These are phyloP conservation scores for Myathropa florea DNA, from an alignment of 2,888 invertebrate species.

Conservation along the genomic window DNA sequence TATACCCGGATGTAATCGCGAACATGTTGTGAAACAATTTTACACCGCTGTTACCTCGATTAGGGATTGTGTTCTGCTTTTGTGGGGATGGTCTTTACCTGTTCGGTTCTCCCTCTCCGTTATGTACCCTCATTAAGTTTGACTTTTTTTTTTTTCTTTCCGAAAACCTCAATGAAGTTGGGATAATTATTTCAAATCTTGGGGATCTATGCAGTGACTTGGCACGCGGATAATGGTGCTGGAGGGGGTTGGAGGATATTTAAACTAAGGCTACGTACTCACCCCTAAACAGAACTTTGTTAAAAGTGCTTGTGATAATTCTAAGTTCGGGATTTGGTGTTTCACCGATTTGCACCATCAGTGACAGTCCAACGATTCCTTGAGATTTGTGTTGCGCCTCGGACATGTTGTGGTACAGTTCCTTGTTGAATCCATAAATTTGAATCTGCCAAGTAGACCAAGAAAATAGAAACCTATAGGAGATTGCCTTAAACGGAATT, in stretches of 20 bases:
- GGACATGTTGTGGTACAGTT: constrained; percentile 97
- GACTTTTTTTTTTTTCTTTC: not conserved
- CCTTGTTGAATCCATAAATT: constrained; percentile 97
- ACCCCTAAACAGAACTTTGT: constrained; percentile 93
- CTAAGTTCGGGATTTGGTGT: constrained; percentile 92
- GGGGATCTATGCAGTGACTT: not conserved
- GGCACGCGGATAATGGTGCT: too few relatives aligned
- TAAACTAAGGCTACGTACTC: constrained; percentile 77
- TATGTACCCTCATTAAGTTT: constrained; percentile 35
- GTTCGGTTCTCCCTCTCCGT: not conserved
- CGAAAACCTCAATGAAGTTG: not conserved
- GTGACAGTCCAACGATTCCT: constrained; percentile 95
- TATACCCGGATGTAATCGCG: constrained; percentile 62
- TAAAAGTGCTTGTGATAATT: constrained; percentile 93
- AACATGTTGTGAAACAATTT: constrained; percentile 72
- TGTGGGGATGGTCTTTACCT: not conserved
- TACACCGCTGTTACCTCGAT: constrained; percentile 72
- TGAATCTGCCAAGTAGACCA: constrained; percentile 88
- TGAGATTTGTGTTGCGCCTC: constrained; percentile 98
- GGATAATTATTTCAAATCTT: constrained; percentile 23
- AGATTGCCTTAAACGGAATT: too few relatives aligned
- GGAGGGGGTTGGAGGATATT: not conserved
- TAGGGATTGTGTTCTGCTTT: constrained; percentile 50
- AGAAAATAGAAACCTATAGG: too few relatives aligned
- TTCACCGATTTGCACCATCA: constrained; percentile 96